Base-by-base conservation (phyloP, 2,888 invertebrate genomes). In the Cephus nigrinus region DNA sequence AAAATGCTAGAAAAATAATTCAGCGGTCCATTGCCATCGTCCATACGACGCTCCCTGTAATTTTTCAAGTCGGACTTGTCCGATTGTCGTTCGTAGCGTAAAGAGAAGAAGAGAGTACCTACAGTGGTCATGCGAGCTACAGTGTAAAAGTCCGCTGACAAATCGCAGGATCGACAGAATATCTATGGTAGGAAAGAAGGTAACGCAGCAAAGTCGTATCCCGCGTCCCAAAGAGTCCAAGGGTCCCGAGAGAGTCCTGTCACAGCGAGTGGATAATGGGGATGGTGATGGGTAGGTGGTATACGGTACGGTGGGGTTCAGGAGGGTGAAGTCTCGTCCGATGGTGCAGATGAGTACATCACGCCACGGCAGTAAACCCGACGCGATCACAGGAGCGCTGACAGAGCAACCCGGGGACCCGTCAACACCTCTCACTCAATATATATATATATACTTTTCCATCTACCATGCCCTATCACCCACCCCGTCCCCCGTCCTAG, bases 201-300 rank as follows among this genome's bases (percentile, higher is more conserved):
- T 55, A 55, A 55, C 23, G 23, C 55, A 23, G 55, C 23, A 55
- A 55, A 55, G 55, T 23, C 55, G 55, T 55, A 55, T 33, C 12
- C 71, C 31, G 71, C 30, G 31, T 32, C 11, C 71, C 71, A 71
- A 40, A 31, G 73, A 72, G 80, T 71, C 71, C 31, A 5, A 33
- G 73, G 76, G 81, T 90, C 91, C 89, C 91, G 72, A 78, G 90
- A 88, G 91, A 90, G 88, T 88, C 90, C 90, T 88, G 91, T 90
- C 90, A 90, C 88, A 87, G 86, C 88, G 85, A 90, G 89, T 90
- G 88, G 90, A 90, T 91, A 90, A 91, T 90, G 89, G 90, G 88
- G 86, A 88, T 85, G 88, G 88, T 86, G 89, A 90, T 88, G 88
- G 90, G 86, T 84, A 83, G 84, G 79, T 78, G 84, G 83, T 82